These are phyloP conservation scores for Valencia hispanica DNA, from an alignment of 2,797 vertebrate genomes.

Conservation along the genomic window DNA sequence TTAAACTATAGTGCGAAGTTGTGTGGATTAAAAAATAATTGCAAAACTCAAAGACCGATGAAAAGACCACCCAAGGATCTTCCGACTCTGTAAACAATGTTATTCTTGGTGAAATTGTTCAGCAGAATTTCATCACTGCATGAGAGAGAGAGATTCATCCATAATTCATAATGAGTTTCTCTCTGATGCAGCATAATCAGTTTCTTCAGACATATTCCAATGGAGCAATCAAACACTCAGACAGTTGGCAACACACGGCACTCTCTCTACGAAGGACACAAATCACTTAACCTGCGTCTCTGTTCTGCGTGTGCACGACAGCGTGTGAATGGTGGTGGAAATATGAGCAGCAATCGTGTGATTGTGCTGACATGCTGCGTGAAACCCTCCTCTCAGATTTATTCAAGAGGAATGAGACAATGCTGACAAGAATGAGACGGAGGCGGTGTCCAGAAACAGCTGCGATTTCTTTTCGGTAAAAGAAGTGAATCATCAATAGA, in stretches of 20 bases:
- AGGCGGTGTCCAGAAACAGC: constrained; percentile 3
- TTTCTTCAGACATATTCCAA: constrained; percentile 63
- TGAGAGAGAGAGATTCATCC: constrained; percentile 56
- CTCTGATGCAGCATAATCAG: constrained; percentile 68
- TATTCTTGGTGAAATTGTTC: constrained; percentile 45
- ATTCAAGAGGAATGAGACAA: constrained; percentile 6
- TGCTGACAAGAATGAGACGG: constrained; percentile 14
- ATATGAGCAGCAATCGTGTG: constrained; percentile 37
- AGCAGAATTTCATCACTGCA: constrained; percentile 49
- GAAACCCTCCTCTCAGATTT: constrained; percentile 21
- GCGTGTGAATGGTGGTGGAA: constrained; percentile 4
- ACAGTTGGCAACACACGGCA: constrained; percentile 52
- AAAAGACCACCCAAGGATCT: constrained; percentile 57
- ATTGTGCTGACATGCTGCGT: constrained; percentile 28
- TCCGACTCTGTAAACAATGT: constrained; percentile 59
- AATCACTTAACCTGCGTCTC: constrained; percentile 45
- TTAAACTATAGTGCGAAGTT: constrained; percentile 42
- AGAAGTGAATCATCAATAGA: neutral
- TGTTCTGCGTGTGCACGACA: constrained; percentile 21
- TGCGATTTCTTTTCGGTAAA: neutral
- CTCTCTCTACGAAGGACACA: constrained; percentile 54
- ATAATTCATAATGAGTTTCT: constrained; percentile 70
- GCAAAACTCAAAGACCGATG: constrained; percentile 33
- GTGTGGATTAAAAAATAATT: constrained; percentile 45
- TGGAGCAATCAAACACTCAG: constrained; percentile 66